A percentile compares a stretch with the other conserved stretches of the same genome.
Evolutionary conservation across 2,888 invertebrate genomes (phyloP).

Genomic region (Heteromurus nitidus): DNA sequence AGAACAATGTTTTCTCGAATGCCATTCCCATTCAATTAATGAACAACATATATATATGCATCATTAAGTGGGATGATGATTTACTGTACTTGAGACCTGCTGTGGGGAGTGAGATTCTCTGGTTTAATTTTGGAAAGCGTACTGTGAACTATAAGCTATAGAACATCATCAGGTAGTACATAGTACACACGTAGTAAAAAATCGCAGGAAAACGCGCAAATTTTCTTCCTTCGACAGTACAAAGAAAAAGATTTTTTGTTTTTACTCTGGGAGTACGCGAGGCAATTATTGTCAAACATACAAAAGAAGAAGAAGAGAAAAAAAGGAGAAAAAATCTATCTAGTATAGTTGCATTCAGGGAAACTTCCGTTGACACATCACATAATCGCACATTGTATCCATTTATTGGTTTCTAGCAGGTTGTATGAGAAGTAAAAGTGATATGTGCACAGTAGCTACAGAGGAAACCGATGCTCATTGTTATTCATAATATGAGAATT

Average conservation of each 20-base stretch:
- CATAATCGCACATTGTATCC: not conserved
- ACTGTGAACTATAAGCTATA: not conserved
- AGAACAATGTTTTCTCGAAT: not conserved
- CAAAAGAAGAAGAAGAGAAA: not conserved
- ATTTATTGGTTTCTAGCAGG: slow-evolving; percentile 11
- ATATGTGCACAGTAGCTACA: not conserved
- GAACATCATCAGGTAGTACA: not conserved
- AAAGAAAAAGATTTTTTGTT: slow-evolving; percentile 18
- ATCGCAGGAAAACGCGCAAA: not conserved
- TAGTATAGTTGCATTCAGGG: slow-evolving; percentile 10
- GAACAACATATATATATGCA: not conserved
- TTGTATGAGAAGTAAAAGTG: not conserved
- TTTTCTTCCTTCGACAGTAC: not conserved
- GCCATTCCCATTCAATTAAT: not conserved
- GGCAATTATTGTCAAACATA: slow-evolving; percentile 24
- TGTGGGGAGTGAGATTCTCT: not conserved
- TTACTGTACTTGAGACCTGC: not conserved
- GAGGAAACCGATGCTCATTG: not conserved
- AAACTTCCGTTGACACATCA: slow-evolving; percentile 16
- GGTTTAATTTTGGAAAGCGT: slow-evolving; percentile 25
- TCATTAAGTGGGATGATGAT: slow-evolving; percentile 12
- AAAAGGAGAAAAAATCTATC: not conserved
- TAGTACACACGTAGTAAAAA: not conserved
- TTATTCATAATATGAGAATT: not conserved
- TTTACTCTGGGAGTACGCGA: slow-evolving; percentile 13